Conservation (phyloP, 2,888 invertebrate species). For the Leucania comma region DNA sequence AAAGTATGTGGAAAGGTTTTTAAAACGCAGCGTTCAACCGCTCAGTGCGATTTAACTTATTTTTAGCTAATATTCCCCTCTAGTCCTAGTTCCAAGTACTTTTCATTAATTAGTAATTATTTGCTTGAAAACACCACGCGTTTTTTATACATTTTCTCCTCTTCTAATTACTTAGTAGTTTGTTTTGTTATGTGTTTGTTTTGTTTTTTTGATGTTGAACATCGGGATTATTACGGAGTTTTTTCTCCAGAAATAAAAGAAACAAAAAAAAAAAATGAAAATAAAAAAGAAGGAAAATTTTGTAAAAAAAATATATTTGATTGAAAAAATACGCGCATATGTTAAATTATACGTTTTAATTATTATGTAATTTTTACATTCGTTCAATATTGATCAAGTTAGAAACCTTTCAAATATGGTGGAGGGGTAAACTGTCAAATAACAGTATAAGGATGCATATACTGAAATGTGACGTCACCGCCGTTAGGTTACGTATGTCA, state of each 20-base stretch:
- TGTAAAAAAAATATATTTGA: constrained; percentile 33
- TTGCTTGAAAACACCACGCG: constrained; percentile 40
- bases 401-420: too few species aligned
- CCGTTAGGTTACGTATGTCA: too few species aligned
- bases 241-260: neutral
- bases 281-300: constrained; percentile 10
- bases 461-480: too few species aligned
- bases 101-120: constrained; percentile 27
- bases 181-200: constrained; percentile 13
- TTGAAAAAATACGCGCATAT: neutral
- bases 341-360: constrained; percentile 7
- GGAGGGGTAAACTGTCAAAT: too few species aligned
- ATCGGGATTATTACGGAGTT: constrained; percentile 57
- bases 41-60: constrained; percentile 6
- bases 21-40: constrained; percentile 40
- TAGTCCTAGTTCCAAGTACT: constrained; percentile 33
- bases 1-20: neutral
- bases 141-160: constrained; percentile 27
- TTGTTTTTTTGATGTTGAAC: constrained; percentile 50
- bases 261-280: neutral
- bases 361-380: too few species aligned
- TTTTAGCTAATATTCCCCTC: constrained; percentile 38
- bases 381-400: too few species aligned
- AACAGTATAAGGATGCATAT: too few species aligned
- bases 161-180: constrained; percentile 6